Percentiles rank a stretch among this genome's conserved stretches.
Conservation (phyloP, 2,113 vertebrate genomes). For the Eublepharis macularius region DNA sequence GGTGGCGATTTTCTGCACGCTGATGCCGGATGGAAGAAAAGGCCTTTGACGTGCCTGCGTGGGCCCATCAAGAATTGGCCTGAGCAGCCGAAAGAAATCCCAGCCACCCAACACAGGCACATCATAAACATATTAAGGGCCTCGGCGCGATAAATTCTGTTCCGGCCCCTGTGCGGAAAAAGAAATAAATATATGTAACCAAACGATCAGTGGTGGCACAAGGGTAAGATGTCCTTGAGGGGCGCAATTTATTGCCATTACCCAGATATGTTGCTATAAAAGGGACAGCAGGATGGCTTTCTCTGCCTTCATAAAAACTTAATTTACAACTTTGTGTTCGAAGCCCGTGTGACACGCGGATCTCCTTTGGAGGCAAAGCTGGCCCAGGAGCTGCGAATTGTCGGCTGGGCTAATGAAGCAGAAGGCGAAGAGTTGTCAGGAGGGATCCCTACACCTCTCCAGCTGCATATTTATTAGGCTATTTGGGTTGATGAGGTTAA, state of each 20-base stretch:
- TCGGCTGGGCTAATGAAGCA: background rate
- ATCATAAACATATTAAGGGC: background rate
- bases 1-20: background rate
- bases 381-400: background rate
- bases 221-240: constrained; percentile 23
- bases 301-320: constrained; percentile 27
- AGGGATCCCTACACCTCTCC: background rate
- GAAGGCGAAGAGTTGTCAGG: background rate
- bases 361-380: background rate
- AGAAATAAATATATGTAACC: background rate
- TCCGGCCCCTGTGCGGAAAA: background rate
- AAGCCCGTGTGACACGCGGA: background rate
- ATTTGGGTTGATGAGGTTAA: constrained; percentile 22
- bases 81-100: background rate
- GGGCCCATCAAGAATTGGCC: background rate
- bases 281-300: constrained; percentile 34
- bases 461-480: background rate
- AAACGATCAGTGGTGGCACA: background rate
- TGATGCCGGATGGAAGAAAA: background rate
- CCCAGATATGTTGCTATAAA: constrained; percentile 17
- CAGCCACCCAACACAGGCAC: background rate
- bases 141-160: background rate
- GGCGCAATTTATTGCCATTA: constrained; percentile 2
- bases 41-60: background rate
- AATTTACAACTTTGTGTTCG: constrained; percentile 34